These are phyloP conservation scores for Rynchops niger DNA, from an alignment of 2,113 vertebrate genomes.

Conservation along the genomic window DNA sequence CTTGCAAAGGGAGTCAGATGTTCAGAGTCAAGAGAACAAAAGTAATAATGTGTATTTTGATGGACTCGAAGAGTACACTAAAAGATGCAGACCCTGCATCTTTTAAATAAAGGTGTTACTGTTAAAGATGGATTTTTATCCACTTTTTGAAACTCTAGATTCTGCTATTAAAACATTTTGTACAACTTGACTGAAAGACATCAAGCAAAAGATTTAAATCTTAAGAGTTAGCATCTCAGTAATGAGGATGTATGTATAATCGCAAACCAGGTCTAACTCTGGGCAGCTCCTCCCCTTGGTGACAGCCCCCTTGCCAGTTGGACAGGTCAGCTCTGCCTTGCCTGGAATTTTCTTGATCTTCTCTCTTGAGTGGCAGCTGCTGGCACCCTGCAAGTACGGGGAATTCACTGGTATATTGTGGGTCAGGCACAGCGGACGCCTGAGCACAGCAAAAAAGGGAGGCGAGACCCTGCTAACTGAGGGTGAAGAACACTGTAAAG, in stretches of 20 bases:
- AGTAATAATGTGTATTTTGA: not conserved
- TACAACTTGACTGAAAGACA: not conserved
- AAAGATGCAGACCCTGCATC: not conserved
- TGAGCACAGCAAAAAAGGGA: not conserved
- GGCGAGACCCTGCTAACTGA: not conserved
- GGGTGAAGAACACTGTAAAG: not conserved
- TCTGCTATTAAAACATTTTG: not conserved
- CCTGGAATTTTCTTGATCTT: slow-evolving; percentile 51
- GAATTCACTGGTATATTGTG: not conserved
- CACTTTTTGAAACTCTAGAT: not conserved
- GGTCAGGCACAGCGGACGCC: not conserved
- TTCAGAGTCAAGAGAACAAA: not conserved
- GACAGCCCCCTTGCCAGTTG: not conserved
- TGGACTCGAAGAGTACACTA: not conserved
- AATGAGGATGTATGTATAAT: not conserved
- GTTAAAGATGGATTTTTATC: not conserved
- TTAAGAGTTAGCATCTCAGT: not conserved
- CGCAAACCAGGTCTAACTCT: not conserved
- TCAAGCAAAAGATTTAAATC: not conserved
- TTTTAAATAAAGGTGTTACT: not conserved
- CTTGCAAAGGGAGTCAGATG: not conserved
- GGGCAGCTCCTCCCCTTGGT: not conserved
- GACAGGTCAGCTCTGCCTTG: not conserved
- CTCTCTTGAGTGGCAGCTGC: slow-evolving; percentile 23
- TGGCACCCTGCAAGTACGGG: not conserved